Evolutionary conservation across 2,113 vertebrate genomes (phyloP), one percentile per base, ranked within the genome.

Genomic region (Athene noctua): DNA sequence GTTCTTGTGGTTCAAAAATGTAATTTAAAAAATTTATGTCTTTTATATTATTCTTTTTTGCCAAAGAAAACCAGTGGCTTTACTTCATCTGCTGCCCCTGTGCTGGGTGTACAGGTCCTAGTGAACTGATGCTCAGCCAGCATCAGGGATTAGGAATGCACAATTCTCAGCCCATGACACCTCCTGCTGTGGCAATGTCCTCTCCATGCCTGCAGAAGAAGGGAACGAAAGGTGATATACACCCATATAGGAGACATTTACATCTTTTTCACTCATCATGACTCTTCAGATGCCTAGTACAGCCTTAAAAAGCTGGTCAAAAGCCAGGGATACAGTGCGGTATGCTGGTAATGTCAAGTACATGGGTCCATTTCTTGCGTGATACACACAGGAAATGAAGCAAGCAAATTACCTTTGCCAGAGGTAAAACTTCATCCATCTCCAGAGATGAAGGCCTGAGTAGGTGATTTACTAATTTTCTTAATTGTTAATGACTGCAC

Each of bases 231-330:
- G 40, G 40, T 27, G 26, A 38, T 29, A 16, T 6, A 17, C n/a
- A 40, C 14, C 3, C 19, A 13, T 40, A 40, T 5, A 42, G 63
- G 27, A 71, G 32, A 40, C 17, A 5, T 16, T 61, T 32, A 20
- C 10, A 5, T 65, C 72, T 72, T 77, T 23, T n/a, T 0, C 15
- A 2, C 15, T 68, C 42, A 6, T 27, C 1, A 0, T 47, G 36
- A 47, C 17, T 55, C 46, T 26, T 75, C 38, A 38, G 44, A 7
- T 25, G n/a, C 71, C 66, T 40, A 25, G 20, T 23, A 22, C 17
- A 62, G 62, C 36, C n/a, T 84, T 18, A 77, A 18, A 30, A 47
- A 55, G 34, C 80, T 77, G 63, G n/a, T 65, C 26, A 38, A 11
- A 46, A 49, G 62, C 13, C 68, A 38, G 52, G 55, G 52, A 6